phyloP scores from a whole-genome alignment of 2,797 vertebrate species.

The Pseudotriccus pelzelni region DNA sequence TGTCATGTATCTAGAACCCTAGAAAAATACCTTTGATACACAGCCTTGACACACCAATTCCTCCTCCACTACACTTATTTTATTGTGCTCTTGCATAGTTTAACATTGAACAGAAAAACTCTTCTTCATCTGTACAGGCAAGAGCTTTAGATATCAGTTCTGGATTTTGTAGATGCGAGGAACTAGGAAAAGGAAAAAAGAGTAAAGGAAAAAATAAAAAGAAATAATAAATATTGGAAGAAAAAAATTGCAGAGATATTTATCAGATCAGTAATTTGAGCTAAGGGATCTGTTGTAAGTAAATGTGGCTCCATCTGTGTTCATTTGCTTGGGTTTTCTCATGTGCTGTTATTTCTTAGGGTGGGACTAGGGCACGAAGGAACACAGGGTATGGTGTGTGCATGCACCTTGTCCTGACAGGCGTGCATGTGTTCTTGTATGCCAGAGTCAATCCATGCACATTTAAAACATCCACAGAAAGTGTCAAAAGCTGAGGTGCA shows the following conservation, averaged over 20 bases:
- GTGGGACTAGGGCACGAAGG: background rate
- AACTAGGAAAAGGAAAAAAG: background rate
- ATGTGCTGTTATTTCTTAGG: background rate
- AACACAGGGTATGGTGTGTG: background rate
- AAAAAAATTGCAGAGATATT: background rate
- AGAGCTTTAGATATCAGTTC: background rate
- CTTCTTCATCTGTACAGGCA: background rate
- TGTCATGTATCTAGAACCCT: background rate
- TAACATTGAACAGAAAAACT: background rate
- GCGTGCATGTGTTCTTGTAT: background rate
- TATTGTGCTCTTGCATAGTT: background rate
- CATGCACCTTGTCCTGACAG: background rate
- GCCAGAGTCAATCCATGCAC: background rate
- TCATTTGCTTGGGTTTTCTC: background rate
- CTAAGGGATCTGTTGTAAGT: background rate
- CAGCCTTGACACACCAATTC: background rate
- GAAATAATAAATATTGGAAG: background rate
- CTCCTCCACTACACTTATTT: background rate
- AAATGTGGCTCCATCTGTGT: background rate
- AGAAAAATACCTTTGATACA: background rate
- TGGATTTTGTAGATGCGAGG: background rate
- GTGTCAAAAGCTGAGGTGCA: background rate
- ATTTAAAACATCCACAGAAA: background rate
- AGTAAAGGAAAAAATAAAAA: background rate
- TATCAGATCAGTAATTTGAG: background rate